Evolutionary conservation across 2,113 vertebrate genomes (phyloP), one percentile per base, ranked within the genome.

Genomic region (Myrmophylax atrothorax): DNA sequence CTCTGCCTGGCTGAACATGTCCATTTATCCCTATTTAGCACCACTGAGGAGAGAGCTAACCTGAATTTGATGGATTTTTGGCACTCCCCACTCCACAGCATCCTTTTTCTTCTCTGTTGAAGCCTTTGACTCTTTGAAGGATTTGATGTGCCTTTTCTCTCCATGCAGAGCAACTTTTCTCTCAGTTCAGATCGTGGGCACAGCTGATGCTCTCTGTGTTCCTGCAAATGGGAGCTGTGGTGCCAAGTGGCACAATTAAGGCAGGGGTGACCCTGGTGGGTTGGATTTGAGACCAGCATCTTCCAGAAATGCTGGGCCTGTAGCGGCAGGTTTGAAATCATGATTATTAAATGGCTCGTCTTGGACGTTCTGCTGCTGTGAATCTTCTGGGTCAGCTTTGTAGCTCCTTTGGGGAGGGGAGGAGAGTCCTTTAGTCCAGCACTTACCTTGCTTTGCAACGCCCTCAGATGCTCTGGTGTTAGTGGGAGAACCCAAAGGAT

Each of bases 1-100:
- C 59, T 95, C 89, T 95, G 93, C 95, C 84, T 95, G 93, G 63
- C 70, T 90, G 90, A 92, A 74, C 76, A 10, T 59, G 70, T 72
- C 67, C 86, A 84, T 94, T 96, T 95, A 42, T 86, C 84, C 77
- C 86, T 84, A 33, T 81, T 89, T 84, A 94, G 66, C 88, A 82
- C 75, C 52, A 52, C 26, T 86, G 87, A 94, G 17, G 66, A 92
- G 58, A 81, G 68, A 85, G 74, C 90, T 74, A 91, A 94, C 89
- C 74, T 74, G 81, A 3, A 1, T 26, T 14, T 55, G 75, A 92
- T 77, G 35, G 70, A 75, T 91, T 93, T 88, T 72, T 90, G 87
- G 62, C 90, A 66, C 31, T 73, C 63, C 50, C 10, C 7, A 7
- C 72, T 83, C 81, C 6, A 16, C 59, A 75, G 56, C 76, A 64